Base-by-base conservation (phyloP, 1,140 invertebrate species). In the Phymastichus coffea region DNA sequence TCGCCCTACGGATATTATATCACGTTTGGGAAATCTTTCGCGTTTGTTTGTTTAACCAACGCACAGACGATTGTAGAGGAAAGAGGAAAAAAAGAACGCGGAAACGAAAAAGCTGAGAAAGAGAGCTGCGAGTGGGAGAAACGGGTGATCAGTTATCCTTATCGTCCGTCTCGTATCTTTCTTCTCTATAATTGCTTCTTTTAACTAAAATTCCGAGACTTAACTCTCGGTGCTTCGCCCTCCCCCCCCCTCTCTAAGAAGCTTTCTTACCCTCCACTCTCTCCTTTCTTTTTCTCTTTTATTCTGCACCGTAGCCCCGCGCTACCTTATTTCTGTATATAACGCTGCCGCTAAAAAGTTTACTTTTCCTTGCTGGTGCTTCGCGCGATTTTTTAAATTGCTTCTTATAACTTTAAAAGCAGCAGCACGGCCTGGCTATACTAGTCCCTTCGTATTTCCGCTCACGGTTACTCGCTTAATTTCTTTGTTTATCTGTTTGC, bases 361-460 rank as follows among this genome's bases (percentile, higher is more conserved):
- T 49, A 48, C 54, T 26, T 46, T 44, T 19, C 10, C n/a, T n/a
- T n/a, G n/a, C n/a, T n/a, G n/a, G n/a, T n/a, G 8, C 7, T 10
- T 37, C 55, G 41, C 59, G 20, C 61, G 63, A 74, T 61, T 75
- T 75, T 74, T 75, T 75, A 75, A 77, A 75, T 77, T 77, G 72
- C 64, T 75, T 77, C 71, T 77, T 77, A 74, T 73, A 75, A 75
- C 66, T 77, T 75, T 74, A 70, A 75, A 73, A 69, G 72, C 63
- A 63, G 40, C 55, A 47, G 59, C 38, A 47, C 23, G 17, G 33
- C 40, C 26, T 44, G n/a, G n/a, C n/a, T n/a, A n/a, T n/a, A n/a
- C n/a, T n/a, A 43, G 33, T 47, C 43, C 33, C 33, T 33, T 17
- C 44, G 46, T 22, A 41, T 40, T 41, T 26, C 28, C 15, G 1